These are phyloP conservation scores for Orycteropus afer DNA, from an alignment of 2,113 vertebrate genomes.

Conservation along the genomic window DNA sequence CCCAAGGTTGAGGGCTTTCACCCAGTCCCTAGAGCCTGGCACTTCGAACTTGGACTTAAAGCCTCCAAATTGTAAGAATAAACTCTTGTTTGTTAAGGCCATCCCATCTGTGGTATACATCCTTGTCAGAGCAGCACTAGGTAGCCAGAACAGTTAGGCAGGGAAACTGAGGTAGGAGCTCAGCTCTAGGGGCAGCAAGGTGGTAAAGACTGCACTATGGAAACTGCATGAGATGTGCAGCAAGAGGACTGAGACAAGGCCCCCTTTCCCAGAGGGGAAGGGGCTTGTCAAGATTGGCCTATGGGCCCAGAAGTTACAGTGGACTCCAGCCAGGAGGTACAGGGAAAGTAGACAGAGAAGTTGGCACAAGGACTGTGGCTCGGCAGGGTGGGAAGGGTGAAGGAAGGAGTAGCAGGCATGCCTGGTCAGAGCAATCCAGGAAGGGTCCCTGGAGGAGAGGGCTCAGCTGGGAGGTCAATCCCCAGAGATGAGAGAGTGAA, in stretches of 20 bases:
- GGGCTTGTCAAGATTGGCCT: not conserved
- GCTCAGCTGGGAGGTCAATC: not conserved
- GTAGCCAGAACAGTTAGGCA: too few species aligned
- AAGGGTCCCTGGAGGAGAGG: constrained; percentile 6
- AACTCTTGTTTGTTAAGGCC: too few species aligned
- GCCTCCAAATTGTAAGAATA: too few species aligned
- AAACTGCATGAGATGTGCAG: not conserved
- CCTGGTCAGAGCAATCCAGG: not conserved
- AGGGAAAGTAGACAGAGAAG: not conserved
- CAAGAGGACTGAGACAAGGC: not conserved
- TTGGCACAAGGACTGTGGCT: not conserved
- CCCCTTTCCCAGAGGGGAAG: too few species aligned
- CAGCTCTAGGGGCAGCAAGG: not conserved
- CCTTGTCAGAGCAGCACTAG: too few species aligned
- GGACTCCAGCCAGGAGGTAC: not conserved
- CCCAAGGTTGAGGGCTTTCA: too few species aligned
- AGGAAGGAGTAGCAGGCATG: not conserved
- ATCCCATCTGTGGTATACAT: too few species aligned
- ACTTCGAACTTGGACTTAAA: too few species aligned
- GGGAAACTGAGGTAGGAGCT: not conserved
- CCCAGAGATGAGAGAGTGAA: not conserved
- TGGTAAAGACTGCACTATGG: not conserved
- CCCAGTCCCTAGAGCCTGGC: too few species aligned
- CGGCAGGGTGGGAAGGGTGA: not conserved
- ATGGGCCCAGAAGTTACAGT: not conserved